Conservation (phyloP, 2,797 vertebrate genomes). For the Rallus crepitans region DNA sequence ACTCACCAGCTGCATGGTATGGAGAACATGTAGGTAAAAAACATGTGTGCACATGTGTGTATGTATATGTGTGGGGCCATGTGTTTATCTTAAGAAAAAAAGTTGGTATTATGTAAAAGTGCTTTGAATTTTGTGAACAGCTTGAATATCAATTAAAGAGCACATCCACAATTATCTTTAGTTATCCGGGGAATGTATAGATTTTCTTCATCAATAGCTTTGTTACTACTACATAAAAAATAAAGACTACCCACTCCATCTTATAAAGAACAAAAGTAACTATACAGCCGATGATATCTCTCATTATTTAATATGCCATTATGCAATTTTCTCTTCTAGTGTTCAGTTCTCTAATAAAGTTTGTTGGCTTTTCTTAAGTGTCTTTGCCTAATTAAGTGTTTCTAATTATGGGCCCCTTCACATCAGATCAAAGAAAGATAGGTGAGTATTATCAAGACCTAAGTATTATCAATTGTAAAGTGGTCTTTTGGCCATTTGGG, state of each 20-base stretch:
- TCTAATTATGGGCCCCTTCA: not conserved
- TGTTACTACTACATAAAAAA: not conserved
- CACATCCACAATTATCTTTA: not conserved
- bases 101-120: not conserved
- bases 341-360: not conserved
- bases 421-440: not conserved
- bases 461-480: not conserved
- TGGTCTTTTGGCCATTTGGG: not conserved
- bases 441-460: not conserved
- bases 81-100: not conserved
- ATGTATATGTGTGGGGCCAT: rapidly evolving
- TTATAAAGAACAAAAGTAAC: not conserved
- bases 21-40: not conserved
- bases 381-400: not conserved
- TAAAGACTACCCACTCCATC: not conserved
- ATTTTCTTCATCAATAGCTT: not conserved
- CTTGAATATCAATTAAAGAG: not conserved
- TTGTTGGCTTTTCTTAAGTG: not conserved
- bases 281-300: not conserved
- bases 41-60: rapidly evolving
- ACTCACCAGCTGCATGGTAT: not conserved
- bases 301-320: not conserved
- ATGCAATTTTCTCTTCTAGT: not conserved
- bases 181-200: not conserved
- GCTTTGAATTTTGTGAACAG: not conserved